Conservation (phyloP, 2,888 invertebrate species). For the Amiota mariae region DNA sequence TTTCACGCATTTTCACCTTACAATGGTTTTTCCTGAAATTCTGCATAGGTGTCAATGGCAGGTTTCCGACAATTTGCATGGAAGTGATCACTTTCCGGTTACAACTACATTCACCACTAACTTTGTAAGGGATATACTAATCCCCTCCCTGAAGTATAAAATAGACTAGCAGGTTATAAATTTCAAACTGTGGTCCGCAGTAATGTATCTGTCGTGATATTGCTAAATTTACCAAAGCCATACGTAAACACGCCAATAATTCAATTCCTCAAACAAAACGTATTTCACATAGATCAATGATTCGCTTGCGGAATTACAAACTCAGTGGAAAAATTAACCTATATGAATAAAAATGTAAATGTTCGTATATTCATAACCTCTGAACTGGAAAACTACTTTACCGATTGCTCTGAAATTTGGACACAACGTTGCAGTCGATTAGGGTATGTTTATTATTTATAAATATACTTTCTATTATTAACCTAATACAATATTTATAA, state of each 20-base stretch:
- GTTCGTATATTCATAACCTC: too few relatives aligned
- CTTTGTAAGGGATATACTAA: not conserved
- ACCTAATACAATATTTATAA: too few relatives aligned
- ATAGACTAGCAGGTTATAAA: not conserved
- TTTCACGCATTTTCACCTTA: not conserved
- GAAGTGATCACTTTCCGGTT: not conserved
- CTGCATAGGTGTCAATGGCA: not conserved
- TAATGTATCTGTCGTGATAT: not conserved
- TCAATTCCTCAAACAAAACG: not conserved
- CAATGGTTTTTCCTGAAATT: not conserved
- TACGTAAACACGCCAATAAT: not conserved
- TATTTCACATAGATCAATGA: not conserved
- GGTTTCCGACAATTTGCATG: not conserved
- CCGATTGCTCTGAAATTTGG: too few relatives aligned
- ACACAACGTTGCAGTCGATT: too few relatives aligned
- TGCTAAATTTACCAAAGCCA: not conserved
- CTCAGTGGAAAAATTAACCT: too few relatives aligned
- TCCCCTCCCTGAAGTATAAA: not conserved
- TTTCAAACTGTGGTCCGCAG: not conserved
- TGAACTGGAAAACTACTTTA: too few relatives aligned
- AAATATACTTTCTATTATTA: too few relatives aligned
- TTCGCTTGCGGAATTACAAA: not conserved
- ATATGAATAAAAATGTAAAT: too few relatives aligned
- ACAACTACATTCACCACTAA: not conserved
- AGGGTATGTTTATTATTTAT: too few relatives aligned